Base-by-base conservation (phyloP, 2,797 vertebrate species). In the Synaphobranchus kaupii region DNA sequence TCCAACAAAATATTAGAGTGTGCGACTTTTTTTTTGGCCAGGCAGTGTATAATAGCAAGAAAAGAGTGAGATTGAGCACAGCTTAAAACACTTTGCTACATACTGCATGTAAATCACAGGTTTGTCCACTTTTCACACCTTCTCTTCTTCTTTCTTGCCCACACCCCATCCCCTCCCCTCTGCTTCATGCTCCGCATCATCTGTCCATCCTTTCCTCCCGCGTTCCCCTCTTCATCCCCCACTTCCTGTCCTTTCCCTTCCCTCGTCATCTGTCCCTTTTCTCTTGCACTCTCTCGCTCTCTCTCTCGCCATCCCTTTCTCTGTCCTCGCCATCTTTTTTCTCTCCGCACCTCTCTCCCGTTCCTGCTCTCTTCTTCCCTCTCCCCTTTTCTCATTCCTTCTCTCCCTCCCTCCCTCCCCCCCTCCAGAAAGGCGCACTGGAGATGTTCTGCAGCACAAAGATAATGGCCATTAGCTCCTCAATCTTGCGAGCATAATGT, bases 401-500 rank as follows among this genome's bases (percentile, higher is more conserved):
- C 39, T 1, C 50, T 47, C 84, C 84, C 89, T 85, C 76, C 76
- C 54, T 17, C 63, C 58, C 85, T 54, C 80, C 76, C 86, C 81
- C 83, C 92, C 90, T 92, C 86, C 22, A 39, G 88, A 76, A 68
- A 86, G 56, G 48, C 86, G 89, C 84, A 89, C 58, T 85, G 90
- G 86, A 85, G 90, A 91, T 90, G 90, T 85, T 90, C 89, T 91
- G 90, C 86, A 86, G 48, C 8, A 87, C 86, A 85, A 89, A 93
- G 91, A 90, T 92, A 92, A 92, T 93, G 88, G 93, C 94, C 95
- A 94, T 95, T 94, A 95, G 94, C 92, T 94, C 93, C 94, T 95
- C 95, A 96, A 92, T 96, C 96, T 96, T 95, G 93, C 93, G 90
- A 93, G 93, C 93, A 94, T 95, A 96, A 96, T 94, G 93, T 94